phyloP scores from a whole-genome alignment of 1,140 invertebrate species.

The Drosophila pectinifera region DNA sequence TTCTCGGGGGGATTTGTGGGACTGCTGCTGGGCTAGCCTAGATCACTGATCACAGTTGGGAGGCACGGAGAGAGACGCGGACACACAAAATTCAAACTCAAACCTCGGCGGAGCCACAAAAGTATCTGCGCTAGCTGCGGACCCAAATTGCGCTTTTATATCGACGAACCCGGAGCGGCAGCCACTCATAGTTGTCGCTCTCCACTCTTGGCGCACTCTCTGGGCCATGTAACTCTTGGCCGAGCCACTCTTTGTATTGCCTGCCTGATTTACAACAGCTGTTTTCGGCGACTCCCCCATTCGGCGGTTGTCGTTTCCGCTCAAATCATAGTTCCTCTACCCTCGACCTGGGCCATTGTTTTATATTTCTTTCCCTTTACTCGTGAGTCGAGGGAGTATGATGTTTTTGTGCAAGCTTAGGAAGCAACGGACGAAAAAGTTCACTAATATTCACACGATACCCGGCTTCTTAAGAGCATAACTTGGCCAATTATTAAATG shows the following conservation, averaged over 20 bases:
- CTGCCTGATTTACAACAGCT: conserved; percentile 80
- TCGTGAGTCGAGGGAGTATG: not conserved
- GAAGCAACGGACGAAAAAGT: too few species aligned
- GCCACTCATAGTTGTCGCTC: conserved; percentile 24
- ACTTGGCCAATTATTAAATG: too few species aligned
- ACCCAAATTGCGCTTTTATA: conserved; percentile 82
- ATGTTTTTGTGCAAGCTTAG: not conserved
- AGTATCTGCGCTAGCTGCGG: conserved; percentile 69
- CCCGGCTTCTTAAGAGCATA: too few species aligned
- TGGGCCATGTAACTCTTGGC: conserved; percentile 43
- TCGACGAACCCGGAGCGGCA: conserved; percentile 39
- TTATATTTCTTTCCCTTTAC: not conserved
- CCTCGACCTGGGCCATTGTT: conserved; percentile 72
- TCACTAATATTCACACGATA: too few species aligned
- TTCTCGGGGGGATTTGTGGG: conserved; percentile 11
- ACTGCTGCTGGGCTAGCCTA: conserved; percentile 23
- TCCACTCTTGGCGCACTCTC: conserved; percentile 16
- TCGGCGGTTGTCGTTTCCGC: conserved; percentile 62
- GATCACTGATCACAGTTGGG: conserved; percentile 28
- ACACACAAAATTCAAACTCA: conserved; percentile 42
- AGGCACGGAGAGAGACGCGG: conserved; percentile 12
- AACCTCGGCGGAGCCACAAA: conserved; percentile 68
- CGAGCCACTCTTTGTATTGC: not conserved
- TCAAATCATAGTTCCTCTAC: conserved; percentile 41
- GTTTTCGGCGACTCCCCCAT: conserved; percentile 43